These are phyloP conservation scores for Pelecanus crispus DNA, from an alignment of 2,113 vertebrate species.

Conservation along the genomic window DNA sequence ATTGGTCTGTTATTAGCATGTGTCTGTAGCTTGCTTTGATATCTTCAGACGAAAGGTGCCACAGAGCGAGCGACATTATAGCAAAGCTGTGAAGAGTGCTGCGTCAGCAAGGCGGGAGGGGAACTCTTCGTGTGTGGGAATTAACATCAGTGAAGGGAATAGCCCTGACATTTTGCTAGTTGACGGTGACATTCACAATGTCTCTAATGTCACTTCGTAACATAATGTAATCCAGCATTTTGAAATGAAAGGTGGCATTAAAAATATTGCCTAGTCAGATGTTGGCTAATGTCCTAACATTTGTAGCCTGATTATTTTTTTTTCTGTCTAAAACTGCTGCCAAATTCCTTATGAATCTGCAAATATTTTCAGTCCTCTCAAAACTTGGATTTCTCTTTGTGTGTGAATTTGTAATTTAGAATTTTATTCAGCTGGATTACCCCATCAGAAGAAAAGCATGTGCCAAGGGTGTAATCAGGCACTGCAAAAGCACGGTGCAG, in stretches of 20 bases:
- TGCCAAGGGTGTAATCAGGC: not conserved
- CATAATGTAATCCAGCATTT: not conserved
- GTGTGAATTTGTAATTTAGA: not conserved
- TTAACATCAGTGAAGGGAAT: not conserved
- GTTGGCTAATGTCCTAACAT: not conserved
- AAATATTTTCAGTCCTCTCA: not conserved
- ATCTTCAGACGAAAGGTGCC: not conserved
- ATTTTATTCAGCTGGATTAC: not conserved
- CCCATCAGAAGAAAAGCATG: not conserved
- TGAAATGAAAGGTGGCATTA: not conserved
- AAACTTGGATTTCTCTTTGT: not conserved
- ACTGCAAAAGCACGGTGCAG: rapidly evolving
- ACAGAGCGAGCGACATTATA: not conserved
- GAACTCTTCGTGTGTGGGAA: not conserved
- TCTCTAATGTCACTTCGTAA: not conserved
- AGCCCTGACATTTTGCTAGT: not conserved
- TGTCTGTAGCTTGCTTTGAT: not conserved
- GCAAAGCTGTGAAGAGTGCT: not conserved
- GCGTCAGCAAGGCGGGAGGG: not conserved
- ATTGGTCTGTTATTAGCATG: not conserved
- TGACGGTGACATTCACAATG: not conserved
- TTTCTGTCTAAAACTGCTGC: not conserved
- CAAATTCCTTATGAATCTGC: not conserved
- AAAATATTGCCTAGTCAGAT: not conserved
- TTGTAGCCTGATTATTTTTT: not conserved